Evolutionary conservation across 2,113 vertebrate species (phyloP).

Genomic region (Eretmochelys imbricata): DNA sequence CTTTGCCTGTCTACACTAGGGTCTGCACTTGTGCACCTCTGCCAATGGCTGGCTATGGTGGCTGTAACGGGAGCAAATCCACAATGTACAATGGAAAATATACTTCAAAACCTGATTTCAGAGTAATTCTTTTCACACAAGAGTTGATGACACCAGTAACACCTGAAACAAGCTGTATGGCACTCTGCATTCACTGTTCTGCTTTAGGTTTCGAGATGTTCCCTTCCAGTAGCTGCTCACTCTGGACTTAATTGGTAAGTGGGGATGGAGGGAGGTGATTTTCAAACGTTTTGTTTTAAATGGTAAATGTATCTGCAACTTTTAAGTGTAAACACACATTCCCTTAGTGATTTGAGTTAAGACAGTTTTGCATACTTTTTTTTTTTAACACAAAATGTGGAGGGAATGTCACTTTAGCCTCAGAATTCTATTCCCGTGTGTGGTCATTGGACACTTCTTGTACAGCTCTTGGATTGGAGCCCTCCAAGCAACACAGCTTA

Average conservation of each 20-base stretch:
- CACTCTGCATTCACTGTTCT: not conserved
- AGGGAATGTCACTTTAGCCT: not conserved
- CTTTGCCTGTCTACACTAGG: not conserved
- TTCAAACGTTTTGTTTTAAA: not conserved
- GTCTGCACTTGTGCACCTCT: not conserved
- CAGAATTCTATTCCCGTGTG: not conserved
- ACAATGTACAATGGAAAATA: not conserved
- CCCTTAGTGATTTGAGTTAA: not conserved
- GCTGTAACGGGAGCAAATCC: not conserved
- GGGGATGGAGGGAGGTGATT: not conserved
- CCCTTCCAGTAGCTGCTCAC: not conserved
- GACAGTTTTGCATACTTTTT: not conserved
- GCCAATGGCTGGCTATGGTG: not conserved
- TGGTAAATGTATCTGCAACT: not conserved
- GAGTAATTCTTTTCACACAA: not conserved
- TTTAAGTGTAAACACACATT: not conserved
- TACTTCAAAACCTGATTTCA: not conserved
- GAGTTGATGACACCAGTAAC: not conserved
- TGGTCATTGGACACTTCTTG: not conserved
- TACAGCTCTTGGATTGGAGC: not conserved
- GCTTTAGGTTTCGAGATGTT: not conserved
- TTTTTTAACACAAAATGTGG: not conserved
- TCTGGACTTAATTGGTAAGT: not conserved
- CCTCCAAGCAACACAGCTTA: not conserved
- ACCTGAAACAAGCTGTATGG: not conserved